phyloP scores from a whole-genome alignment of 2,797 vertebrate species.

The Sphenodon punctatus region DNA sequence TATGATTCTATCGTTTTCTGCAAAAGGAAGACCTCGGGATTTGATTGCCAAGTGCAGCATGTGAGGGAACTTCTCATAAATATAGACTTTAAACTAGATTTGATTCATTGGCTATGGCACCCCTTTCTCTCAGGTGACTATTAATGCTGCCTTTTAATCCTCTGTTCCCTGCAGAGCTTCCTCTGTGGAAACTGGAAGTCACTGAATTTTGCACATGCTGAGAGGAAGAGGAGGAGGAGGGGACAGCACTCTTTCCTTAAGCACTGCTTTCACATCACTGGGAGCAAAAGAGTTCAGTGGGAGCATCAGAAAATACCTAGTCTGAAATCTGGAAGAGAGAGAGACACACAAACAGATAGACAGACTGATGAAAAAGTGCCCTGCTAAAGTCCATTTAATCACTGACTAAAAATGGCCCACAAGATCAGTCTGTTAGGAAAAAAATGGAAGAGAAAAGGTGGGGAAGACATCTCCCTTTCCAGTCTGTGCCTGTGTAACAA shows the following conservation, averaged over 20 bases:
- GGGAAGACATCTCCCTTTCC: constrained; percentile 9
- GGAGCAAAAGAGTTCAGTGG: not conserved
- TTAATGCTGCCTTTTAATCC: constrained; percentile 50
- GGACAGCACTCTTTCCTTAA: constrained; percentile 18
- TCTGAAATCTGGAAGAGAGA: not conserved
- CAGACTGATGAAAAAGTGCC: not conserved
- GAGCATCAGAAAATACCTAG: not conserved
- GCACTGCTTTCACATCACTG: not conserved
- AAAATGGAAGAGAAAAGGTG: not conserved
- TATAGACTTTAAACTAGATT: not conserved
- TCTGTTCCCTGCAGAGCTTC: constrained; percentile 9
- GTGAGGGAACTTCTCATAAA: constrained; percentile 17
- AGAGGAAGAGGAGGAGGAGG: too few species aligned
- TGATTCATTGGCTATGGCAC: not conserved
- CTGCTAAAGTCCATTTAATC: constrained; percentile 17
- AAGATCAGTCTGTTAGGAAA: constrained; percentile 15
- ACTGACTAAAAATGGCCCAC: constrained; percentile 17
- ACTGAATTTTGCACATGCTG: constrained; percentile 57
- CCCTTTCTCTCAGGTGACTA: constrained; percentile 40
- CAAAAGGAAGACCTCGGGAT: not conserved
- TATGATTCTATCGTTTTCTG: not conserved
- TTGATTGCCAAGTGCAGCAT: not conserved
- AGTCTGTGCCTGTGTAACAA: not conserved
- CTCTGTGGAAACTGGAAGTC: not conserved
- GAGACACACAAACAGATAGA: not conserved